These are phyloP conservation scores for Cryptoblepharus egeriae DNA, from an alignment of 2,797 vertebrate species.

Conservation along the genomic window DNA sequence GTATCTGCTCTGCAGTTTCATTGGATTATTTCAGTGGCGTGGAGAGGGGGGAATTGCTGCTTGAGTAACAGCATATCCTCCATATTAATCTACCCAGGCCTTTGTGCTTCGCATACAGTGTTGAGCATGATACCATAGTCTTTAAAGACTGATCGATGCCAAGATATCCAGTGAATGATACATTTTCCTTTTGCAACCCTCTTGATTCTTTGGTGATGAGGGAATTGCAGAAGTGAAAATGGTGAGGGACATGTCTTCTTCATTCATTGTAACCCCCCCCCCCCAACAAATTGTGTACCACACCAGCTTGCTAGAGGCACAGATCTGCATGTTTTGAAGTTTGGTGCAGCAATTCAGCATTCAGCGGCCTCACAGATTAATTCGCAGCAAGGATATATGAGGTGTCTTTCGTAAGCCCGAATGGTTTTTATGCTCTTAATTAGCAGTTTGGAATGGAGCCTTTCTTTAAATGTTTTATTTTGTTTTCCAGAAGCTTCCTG, in stretches of 20 bases:
- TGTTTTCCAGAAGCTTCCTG: slow-evolving; percentile 87
- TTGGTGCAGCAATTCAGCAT: not conserved
- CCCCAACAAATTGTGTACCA: not conserved
- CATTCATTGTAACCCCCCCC: not conserved
- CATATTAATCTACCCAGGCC: too few species aligned
- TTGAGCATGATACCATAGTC: too few species aligned
- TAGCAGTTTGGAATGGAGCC: not conserved
- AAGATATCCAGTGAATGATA: too few species aligned
- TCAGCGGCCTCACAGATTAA: not conserved
- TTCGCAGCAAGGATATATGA: not conserved
- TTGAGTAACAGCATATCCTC: too few species aligned
- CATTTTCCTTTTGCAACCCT: not conserved
- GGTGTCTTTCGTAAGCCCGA: not conserved
- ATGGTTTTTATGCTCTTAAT: not conserved
- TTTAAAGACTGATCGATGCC: too few species aligned
- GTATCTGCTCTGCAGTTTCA: too few species aligned
- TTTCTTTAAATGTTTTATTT: slow-evolving; percentile 15
- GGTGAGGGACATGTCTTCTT: not conserved
- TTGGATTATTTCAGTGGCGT: too few species aligned
- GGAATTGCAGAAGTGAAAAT: not conserved
- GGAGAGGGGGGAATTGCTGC: too few species aligned
- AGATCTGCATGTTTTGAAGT: not conserved
- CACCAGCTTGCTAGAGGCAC: not conserved
- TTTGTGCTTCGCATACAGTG: too few species aligned
- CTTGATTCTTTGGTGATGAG: not conserved